These are phyloP conservation scores for Latheticus oryzae DNA, from an alignment of 2,888 invertebrate genomes.

Conservation along the genomic window DNA sequence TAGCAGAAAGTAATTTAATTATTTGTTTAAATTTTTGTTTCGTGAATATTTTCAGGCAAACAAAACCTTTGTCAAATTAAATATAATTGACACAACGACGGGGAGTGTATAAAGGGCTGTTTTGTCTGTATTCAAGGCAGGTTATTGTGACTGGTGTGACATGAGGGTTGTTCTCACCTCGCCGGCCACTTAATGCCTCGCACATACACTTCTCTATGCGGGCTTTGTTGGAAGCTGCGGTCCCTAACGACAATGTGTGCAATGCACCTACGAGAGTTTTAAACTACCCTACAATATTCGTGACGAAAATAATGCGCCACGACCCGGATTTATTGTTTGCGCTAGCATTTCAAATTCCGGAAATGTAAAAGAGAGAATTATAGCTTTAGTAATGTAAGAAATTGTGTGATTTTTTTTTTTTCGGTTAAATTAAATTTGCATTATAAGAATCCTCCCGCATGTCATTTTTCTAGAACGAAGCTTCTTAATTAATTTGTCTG, in stretches of 20 bases:
- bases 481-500: conserved; percentile 1
- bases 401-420: too few species aligned
- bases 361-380: too few species aligned
- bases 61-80: conserved; percentile 49
- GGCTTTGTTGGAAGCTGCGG: conserved; percentile 43
- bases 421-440: too few species aligned
- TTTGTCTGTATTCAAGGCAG: conserved; percentile 48
- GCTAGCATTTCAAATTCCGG: not conserved
- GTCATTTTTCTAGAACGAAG: conserved; percentile 1
- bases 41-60: too few species aligned
- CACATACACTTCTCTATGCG: conserved; percentile 44
- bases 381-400: too few species aligned
- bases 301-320: conserved; percentile 2
- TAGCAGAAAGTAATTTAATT: too few species aligned
- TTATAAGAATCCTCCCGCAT: too few species aligned
- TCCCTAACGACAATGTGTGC: too few species aligned
- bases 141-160: conserved; percentile 53
- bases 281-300: conserved; percentile 15
- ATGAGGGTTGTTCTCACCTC: conserved; percentile 53
- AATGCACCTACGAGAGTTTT: conserved; percentile 23
- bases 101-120: conserved; percentile 47
- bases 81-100: conserved; percentile 49
- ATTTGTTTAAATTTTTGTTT: too few species aligned
- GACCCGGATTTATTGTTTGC: conserved; percentile 1
- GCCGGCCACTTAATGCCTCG: conserved; percentile 51